These are phyloP conservation scores for Martes martes DNA, from an alignment of 2,113 vertebrate species.

Conservation along the genomic window DNA sequence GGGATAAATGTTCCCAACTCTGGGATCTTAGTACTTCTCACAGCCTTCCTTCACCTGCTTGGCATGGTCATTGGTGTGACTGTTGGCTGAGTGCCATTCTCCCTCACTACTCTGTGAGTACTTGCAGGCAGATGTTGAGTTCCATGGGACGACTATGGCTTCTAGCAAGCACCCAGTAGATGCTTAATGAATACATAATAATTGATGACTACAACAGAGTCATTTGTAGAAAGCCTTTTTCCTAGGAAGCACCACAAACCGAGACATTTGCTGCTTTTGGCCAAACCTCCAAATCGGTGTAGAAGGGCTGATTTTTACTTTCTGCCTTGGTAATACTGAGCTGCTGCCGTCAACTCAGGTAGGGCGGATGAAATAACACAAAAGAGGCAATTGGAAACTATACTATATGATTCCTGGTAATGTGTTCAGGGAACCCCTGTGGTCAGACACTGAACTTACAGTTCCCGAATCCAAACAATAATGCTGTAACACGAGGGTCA, in stretches of 20 bases:
- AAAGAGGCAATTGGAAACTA: background rate
- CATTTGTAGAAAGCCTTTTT: background rate
- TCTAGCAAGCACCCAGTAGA: background rate
- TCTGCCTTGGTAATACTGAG: background rate
- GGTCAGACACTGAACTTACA: background rate
- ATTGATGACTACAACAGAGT: background rate
- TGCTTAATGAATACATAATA: background rate
- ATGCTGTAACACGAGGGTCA: background rate
- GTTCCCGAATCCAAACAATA: background rate
- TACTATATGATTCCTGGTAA: background rate
- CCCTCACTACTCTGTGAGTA: background rate
- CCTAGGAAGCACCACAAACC: background rate
- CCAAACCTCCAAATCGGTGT: background rate
- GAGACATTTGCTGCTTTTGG: background rate
- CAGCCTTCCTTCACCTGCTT: background rate
- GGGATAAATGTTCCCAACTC: background rate
- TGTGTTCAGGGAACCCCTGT: background rate
- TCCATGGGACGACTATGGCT: background rate
- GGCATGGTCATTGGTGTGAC: background rate
- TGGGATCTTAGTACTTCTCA: background rate
- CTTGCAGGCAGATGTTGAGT: background rate
- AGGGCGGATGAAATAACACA: background rate
- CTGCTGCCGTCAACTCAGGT: background rate
- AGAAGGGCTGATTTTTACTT: background rate
- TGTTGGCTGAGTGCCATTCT: background rate